Conservation (phyloP, 2,797 vertebrate species). For the Oceanodroma leucorhoa region DNA sequence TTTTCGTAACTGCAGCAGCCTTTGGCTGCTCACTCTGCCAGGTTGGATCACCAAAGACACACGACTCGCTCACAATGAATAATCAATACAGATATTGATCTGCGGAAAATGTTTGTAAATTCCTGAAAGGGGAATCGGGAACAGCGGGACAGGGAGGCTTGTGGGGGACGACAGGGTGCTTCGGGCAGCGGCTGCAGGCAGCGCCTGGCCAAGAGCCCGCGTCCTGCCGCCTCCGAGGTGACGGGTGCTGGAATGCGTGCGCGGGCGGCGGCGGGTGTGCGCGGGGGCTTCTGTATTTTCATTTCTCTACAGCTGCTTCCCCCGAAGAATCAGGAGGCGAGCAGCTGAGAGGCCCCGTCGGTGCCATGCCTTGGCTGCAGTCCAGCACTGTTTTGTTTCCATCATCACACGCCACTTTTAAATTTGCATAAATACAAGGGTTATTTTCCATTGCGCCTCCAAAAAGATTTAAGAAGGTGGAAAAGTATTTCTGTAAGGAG, state of each 20-base stretch:
- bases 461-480: slow-evolving; percentile 71
- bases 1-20: slow-evolving; percentile 72
- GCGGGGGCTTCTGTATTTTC: slow-evolving; percentile 60
- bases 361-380: slow-evolving; percentile 80
- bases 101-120: slow-evolving; percentile 99
- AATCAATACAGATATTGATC: slow-evolving; percentile 99
- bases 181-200: slow-evolving; percentile 71
- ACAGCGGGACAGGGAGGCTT: slow-evolving; percentile 76
- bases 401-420: slow-evolving; percentile 80
- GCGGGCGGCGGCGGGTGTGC: slow-evolving; percentile 57
- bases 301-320: slow-evolving; percentile 78
- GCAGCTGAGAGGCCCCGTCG: slow-evolving; percentile 74
- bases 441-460: slow-evolving; percentile 77
- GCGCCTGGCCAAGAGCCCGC: slow-evolving; percentile 72
- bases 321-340: slow-evolving; percentile 73
- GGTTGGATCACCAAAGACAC: slow-evolving; percentile 85
- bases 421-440: slow-evolving; percentile 83
- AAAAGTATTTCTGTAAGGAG: slow-evolving; percentile 64
- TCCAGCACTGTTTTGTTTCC: slow-evolving; percentile 83
- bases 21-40: slow-evolving; percentile 78
- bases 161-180: slow-evolving; percentile 81
- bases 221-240: slow-evolving; percentile 72
- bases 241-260: slow-evolving; percentile 75
- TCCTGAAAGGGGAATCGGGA: slow-evolving; percentile 85
- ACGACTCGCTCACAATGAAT: slow-evolving; percentile 99